phyloP scores from a whole-genome alignment of 2,113 vertebrate species.

The Ahaetulla prasina region DNA sequence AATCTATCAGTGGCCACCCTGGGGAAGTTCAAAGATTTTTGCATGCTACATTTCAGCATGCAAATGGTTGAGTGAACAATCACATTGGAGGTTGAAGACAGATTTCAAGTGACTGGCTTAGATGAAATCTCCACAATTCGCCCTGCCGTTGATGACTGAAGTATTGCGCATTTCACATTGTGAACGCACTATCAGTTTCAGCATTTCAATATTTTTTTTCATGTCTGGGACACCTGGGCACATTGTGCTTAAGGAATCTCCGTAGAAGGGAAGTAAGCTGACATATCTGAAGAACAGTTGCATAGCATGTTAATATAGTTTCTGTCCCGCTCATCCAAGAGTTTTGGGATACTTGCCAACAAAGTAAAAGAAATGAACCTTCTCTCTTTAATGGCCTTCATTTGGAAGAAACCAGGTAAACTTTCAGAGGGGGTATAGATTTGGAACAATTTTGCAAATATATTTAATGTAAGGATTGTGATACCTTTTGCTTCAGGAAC shows the following conservation, averaged over 20 bases:
- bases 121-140: neutral
- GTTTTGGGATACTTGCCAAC: neutral
- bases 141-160: neutral
- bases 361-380: neutral
- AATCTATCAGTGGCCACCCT: neutral
- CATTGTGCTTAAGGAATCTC: neutral
- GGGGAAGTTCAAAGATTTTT: neutral
- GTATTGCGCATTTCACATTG: neutral
- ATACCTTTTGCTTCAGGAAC: neutral
- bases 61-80: neutral
- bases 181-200: neutral
- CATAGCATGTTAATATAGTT: neutral
- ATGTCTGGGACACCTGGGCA: neutral
- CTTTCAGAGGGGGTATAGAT: neutral
- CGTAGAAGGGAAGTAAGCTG: neutral
- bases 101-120: neutral
- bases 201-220: neutral
- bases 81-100: neutral
- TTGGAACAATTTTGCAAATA: neutral
- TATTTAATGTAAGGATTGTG: neutral
- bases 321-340: neutral
- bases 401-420: neutral
- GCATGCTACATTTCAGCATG: neutral
- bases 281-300: neutral
- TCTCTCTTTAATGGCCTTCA: neutral